phyloP scores from a whole-genome alignment of 1,140 invertebrate genomes.

The Lordiphosa mommai region DNA sequence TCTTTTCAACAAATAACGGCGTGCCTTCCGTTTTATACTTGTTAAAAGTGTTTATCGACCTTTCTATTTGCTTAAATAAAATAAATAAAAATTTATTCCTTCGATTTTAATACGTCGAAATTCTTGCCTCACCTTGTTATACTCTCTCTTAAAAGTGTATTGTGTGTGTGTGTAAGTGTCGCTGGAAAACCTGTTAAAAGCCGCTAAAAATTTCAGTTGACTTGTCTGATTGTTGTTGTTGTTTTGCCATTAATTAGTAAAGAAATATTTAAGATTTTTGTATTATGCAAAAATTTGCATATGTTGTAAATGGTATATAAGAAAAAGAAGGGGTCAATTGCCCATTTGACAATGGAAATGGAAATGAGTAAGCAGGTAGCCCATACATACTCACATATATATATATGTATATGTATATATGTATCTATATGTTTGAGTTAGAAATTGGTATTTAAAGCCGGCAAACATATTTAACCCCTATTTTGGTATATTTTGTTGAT shows the following conservation, averaged over 20 bases:
- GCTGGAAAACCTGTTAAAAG: conserved; percentile 73
- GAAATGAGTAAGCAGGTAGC: conserved; percentile 46
- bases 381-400: neutral
- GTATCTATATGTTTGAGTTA: conserved; percentile 23
- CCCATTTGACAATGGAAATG: conserved; percentile 11
- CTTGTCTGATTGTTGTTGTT: conserved; percentile 59
- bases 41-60: no score
- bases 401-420: conserved; percentile 1
- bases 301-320: conserved; percentile 21
- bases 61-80: no score
- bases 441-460: conserved; percentile 3
- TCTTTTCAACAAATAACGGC: no score
- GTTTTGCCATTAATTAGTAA: conserved; percentile 65
- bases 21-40: no score
- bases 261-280: conserved; percentile 73
- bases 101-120: no score
- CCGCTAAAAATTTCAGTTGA: conserved; percentile 67
- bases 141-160: conserved; percentile 4
- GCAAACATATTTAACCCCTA: conserved; percentile 9
- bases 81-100: no score
- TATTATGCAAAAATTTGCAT: conserved; percentile 56
- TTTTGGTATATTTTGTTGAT: conserved; percentile 43
- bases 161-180: conserved; percentile 41
- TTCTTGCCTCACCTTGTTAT: no score
- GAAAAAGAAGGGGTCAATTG: conserved; percentile 16